Evolutionary conservation across 2,888 invertebrate genomes (phyloP).

Genomic region (Cremastinae sp.): DNA sequence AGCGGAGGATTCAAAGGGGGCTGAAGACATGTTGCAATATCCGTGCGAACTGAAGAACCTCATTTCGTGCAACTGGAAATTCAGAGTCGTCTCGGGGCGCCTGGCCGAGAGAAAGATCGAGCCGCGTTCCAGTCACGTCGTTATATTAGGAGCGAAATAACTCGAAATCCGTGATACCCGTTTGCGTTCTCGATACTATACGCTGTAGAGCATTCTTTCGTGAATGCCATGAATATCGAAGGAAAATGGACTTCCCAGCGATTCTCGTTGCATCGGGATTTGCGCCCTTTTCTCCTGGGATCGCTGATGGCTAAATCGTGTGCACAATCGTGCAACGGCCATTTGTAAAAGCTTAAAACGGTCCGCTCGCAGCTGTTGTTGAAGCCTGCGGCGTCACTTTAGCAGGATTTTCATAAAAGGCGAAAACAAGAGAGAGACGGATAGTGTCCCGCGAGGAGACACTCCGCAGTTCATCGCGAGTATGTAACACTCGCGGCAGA

Average conservation of each 20-base stretch:
- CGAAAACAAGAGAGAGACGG: conserved; percentile 14
- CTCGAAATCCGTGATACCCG: conserved; percentile 55
- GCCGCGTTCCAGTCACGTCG: conserved; percentile 23
- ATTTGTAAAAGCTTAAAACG: conserved; percentile 15
- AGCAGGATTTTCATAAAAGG: conserved; percentile 21
- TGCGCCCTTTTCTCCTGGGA: not conserved
- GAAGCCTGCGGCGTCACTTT: conserved; percentile 15
- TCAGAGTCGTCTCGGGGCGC: conserved; percentile 26
- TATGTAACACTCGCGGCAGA: no score
- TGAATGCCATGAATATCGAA: no score
- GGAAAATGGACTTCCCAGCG: not conserved
- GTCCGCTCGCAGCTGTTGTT: conserved; percentile 19
- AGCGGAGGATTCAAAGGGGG: no score
- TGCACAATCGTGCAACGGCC: conserved; percentile 3
- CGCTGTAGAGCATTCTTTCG: not conserved
- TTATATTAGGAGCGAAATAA: conserved; percentile 57
- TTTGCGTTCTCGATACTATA: conserved; percentile 25
- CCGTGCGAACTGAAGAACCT: no score
- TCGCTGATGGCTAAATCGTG: not conserved
- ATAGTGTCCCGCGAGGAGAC: no score
- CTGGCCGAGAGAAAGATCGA: conserved; percentile 17
- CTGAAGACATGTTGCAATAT: no score
- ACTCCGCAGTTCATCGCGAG: no score
- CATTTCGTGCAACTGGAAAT: conserved; percentile 14
- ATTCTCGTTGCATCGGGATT: not conserved